These are phyloP conservation scores for Elephas maximus DNA, from an alignment of 2,113 vertebrate genomes.

Conservation along the genomic window DNA sequence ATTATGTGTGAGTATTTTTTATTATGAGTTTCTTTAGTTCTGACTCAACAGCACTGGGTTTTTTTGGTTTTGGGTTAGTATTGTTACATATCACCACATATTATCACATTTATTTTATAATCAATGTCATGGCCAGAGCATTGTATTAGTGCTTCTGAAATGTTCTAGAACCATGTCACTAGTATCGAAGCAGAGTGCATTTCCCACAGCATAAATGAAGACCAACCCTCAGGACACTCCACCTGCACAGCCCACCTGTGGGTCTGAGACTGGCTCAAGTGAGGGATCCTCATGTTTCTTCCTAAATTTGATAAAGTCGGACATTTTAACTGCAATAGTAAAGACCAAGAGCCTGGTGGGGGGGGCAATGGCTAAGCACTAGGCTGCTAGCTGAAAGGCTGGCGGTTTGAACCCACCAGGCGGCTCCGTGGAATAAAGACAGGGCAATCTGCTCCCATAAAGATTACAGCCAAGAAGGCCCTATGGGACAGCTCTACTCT, in stretches of 20 bases:
- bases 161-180: not conserved
- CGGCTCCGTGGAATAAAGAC: too few species aligned
- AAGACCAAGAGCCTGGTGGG: too few species aligned
- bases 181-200: too few species aligned
- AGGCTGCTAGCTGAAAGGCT: too few species aligned
- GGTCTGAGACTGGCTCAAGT: not conserved
- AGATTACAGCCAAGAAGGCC: too few species aligned
- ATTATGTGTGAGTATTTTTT: not conserved
- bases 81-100: not conserved
- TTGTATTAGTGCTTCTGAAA: not conserved
- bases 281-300: fast-evolving
- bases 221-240: not conserved
- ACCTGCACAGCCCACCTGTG: not conserved
- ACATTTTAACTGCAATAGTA: not conserved
- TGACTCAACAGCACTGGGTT: too few species aligned
- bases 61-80: too few species aligned
- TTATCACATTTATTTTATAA: not conserved
- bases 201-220: not conserved
- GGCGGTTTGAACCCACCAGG: too few species aligned
- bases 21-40: too few species aligned
- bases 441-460: too few species aligned
- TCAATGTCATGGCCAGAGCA: not conserved
- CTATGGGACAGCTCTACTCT: too few species aligned
- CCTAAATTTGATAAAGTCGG: not conserved
- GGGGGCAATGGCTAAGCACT: too few species aligned